phyloP scores from a whole-genome alignment of 2,113 vertebrate species.

The Actenoides lindsayi region DNA sequence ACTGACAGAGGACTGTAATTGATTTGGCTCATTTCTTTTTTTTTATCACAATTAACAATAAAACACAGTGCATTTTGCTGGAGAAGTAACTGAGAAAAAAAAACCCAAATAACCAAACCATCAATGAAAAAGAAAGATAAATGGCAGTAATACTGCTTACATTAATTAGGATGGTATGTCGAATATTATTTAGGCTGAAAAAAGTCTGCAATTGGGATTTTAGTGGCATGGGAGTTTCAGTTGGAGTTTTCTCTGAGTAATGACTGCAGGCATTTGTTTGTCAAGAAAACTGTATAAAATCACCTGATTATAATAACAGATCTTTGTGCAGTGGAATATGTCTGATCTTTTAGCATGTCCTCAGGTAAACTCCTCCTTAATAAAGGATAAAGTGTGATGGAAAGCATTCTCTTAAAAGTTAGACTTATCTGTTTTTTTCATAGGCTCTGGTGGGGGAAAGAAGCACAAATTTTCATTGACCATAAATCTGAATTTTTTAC shows the following conservation, averaged over 20 bases:
- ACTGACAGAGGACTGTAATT: constrained; percentile 66
- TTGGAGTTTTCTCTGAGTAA: not conserved
- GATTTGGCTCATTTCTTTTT: constrained; percentile 69
- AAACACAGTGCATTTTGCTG: constrained; percentile 37
- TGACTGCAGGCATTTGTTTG: not conserved
- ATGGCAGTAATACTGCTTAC: not conserved
- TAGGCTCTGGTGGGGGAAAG: not conserved
- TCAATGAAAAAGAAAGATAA: constrained; percentile 61
- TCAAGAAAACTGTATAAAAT: constrained; percentile 33
- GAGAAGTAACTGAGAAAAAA: constrained; percentile 34
- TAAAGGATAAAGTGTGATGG: not conserved
- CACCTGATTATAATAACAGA: not conserved
- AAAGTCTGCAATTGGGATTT: constrained; percentile 9
- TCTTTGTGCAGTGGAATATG: not conserved
- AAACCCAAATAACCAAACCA: not conserved
- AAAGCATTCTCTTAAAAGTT: not conserved
- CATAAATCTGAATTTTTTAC: not conserved
- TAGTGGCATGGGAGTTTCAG: not conserved
- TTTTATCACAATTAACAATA: constrained; percentile 63
- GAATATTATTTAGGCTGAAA: constrained; percentile 43
- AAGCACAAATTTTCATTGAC: not conserved
- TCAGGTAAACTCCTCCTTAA: not conserved
- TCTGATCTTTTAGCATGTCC: not conserved
- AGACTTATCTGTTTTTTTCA: not conserved
- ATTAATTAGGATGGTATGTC: constrained; percentile 43